phyloP scores from a whole-genome alignment of 2,888 invertebrate genomes.

The Dioctria linearis region DNA sequence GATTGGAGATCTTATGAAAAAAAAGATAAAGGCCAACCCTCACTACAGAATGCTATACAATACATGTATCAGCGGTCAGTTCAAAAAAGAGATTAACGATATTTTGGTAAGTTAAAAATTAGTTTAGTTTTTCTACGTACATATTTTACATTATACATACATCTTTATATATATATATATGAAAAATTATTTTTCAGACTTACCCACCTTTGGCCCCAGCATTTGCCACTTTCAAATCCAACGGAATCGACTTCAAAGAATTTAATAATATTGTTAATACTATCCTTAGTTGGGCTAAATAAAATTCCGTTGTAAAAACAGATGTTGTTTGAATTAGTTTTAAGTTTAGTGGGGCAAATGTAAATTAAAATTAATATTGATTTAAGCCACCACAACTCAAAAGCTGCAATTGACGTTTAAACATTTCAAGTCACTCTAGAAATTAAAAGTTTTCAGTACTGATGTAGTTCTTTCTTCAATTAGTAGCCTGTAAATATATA shows the following conservation, averaged over 20 bases:
- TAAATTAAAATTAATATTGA: too few species aligned
- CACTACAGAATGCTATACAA: constrained; percentile 6
- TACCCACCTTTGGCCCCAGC: constrained; percentile 11
- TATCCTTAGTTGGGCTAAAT: constrained; percentile 26
- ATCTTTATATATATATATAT: too few species aligned
- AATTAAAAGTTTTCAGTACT: too few species aligned
- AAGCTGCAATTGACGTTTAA: too few species aligned
- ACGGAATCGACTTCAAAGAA: constrained; percentile 13
- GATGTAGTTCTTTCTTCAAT: too few species aligned
- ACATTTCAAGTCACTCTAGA: too few species aligned
- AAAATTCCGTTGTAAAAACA: neutral
- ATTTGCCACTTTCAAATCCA: constrained; percentile 3
- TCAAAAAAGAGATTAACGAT: neutral
- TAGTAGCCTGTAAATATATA: too few species aligned
- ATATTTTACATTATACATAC: neutral
- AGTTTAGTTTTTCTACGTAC: neutral
- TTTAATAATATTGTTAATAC: neutral
- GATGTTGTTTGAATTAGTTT: neutral
- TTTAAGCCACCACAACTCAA: too few species aligned
- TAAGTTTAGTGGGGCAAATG: too few species aligned
- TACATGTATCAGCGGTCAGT: neutral
- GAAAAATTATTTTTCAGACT: constrained; percentile 1
- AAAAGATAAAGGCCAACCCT: constrained; percentile 13
- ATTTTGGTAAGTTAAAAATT: constrained; percentile 6
- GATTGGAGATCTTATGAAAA: constrained; percentile 7